These are phyloP conservation scores for Doryteuthis pealeii DNA, from an alignment of 1,140 invertebrate species.

Conservation along the genomic window DNA sequence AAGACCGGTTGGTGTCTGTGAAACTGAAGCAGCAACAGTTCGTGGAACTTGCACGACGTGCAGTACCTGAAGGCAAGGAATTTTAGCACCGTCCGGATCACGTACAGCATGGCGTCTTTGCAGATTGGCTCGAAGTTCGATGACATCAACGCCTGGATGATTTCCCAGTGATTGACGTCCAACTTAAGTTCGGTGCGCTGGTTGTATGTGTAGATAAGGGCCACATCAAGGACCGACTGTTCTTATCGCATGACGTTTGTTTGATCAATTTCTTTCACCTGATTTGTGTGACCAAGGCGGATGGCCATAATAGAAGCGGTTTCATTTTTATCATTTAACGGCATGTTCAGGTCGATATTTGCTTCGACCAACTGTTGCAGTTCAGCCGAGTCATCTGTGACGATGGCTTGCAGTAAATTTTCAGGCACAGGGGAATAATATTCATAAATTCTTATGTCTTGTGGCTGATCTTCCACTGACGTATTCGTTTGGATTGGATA, in stretches of 20 bases:
- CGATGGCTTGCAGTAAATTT: slow-evolving; percentile 17
- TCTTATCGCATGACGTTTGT: slow-evolving; percentile 30
- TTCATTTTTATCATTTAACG: slow-evolving; percentile 37
- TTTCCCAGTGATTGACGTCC: slow-evolving; percentile 37
- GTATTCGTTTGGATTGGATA: not conserved
- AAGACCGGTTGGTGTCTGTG: slow-evolving; percentile 41
- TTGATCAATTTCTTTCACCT: slow-evolving; percentile 35
- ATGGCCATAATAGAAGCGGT: slow-evolving; percentile 38
- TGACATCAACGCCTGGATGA: slow-evolving; percentile 33
- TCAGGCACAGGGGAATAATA: too few relatives aligned
- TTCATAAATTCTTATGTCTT: too few relatives aligned
- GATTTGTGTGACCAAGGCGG: slow-evolving; percentile 30
- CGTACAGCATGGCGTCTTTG: slow-evolving; percentile 43
- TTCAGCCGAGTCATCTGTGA: slow-evolving; percentile 17
- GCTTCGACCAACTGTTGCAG: slow-evolving; percentile 15
- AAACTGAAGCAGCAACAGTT: slow-evolving; percentile 33
- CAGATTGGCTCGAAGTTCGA: slow-evolving; percentile 33
- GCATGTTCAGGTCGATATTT: slow-evolving; percentile 30
- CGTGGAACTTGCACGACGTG: slow-evolving; percentile 29
- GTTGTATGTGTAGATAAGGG: slow-evolving; percentile 40
- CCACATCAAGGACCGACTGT: slow-evolving; percentile 37
- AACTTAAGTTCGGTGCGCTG: slow-evolving; percentile 35
- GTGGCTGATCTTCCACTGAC: not conserved
- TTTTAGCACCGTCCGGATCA: slow-evolving; percentile 40
- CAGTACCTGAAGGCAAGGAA: slow-evolving; percentile 23